Conservation (phyloP, 1,140 invertebrate genomes). For the Leptoteleia sp. region DNA sequence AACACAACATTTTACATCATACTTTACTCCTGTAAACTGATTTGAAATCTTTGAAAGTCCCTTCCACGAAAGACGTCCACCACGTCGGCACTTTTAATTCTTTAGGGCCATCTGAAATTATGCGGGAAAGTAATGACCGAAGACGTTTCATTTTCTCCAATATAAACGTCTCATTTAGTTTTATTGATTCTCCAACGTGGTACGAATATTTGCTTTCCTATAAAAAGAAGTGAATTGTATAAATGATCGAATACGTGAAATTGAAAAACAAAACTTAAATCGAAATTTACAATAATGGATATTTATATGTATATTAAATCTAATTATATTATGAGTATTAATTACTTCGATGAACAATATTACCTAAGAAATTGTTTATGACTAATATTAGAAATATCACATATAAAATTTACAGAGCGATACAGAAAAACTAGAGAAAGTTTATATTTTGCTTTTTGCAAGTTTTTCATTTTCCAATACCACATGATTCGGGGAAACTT, state of each 20-base stretch:
- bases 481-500: too few relatives aligned
- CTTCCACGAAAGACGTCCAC: constrained; percentile 75
- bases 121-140: constrained; percentile 62
- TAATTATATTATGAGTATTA: too few relatives aligned
- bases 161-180: constrained; percentile 67
- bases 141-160: constrained; percentile 63
- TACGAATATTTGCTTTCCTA: constrained; percentile 39
- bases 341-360: too few relatives aligned
- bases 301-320: too few relatives aligned
- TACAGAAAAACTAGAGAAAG: too few relatives aligned
- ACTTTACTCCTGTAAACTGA: constrained; percentile 69
- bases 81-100: constrained; percentile 70
- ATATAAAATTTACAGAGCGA: too few relatives aligned
- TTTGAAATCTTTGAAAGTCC: constrained; percentile 70
- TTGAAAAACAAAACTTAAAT: not conserved
- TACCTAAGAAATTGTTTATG: too few relatives aligned
- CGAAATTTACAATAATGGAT: too few relatives aligned
- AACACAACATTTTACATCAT: too few relatives aligned
- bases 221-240: constrained; percentile 21
- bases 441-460: too few relatives aligned
- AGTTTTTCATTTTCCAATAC: too few relatives aligned
- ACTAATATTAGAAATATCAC: too few relatives aligned
- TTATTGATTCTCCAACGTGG: constrained; percentile 16
- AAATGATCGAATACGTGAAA: not conserved
- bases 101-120: constrained; percentile 62